Evolutionary conservation across 2,888 invertebrate genomes (phyloP).

Genomic region (Hoplodrina ambigua): DNA sequence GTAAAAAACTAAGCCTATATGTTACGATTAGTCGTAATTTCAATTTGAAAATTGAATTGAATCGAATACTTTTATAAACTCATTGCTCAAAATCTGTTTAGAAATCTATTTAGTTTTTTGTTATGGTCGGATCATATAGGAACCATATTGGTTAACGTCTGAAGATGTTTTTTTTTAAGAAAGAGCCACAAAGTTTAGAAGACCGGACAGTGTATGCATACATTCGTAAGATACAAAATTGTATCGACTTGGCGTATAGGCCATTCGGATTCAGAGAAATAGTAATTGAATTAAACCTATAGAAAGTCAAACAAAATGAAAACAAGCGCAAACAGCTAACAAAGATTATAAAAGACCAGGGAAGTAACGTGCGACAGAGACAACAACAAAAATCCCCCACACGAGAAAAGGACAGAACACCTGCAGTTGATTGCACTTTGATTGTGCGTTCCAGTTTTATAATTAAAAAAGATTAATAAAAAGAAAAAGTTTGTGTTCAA

Average conservation of each 20-base stretch:
- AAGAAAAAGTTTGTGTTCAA: constrained; percentile 43
- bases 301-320: constrained; percentile 21
- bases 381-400: background rate
- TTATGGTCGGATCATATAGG: too few species aligned
- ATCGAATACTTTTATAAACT: too few species aligned
- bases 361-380: constrained; percentile 49
- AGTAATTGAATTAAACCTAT: background rate
- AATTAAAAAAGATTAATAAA: constrained; percentile 54
- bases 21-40: too few species aligned
- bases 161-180: too few species aligned
- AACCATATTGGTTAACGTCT: too few species aligned
- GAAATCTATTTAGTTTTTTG: too few species aligned
- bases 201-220: too few species aligned
- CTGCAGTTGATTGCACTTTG: constrained; percentile 64
- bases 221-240: too few species aligned
- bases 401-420: constrained; percentile 38
- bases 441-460: constrained; percentile 57
- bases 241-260: background rate
- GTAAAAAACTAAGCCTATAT: too few species aligned
- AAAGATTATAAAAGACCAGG: constrained; percentile 43
- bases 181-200: too few species aligned
- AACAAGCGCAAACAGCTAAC: constrained; percentile 23
- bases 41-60: too few species aligned
- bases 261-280: constrained; percentile 4
- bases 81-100: too few species aligned